These are phyloP conservation scores for Drosophila austrosaltans DNA, from an alignment of 2,888 invertebrate species.

Conservation along the genomic window DNA sequence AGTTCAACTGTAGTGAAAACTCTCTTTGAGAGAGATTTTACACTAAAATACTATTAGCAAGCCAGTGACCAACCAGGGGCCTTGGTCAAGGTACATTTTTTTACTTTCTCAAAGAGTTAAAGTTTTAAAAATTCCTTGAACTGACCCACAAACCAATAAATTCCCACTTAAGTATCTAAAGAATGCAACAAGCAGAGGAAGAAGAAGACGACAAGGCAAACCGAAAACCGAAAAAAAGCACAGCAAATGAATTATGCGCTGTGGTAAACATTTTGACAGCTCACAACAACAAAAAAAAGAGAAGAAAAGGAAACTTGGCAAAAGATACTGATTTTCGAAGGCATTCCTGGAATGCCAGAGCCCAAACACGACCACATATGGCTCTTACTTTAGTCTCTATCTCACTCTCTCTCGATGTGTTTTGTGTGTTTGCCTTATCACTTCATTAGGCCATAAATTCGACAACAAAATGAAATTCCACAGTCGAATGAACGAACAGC, in stretches of 20 bases:
- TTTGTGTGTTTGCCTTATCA: constrained; percentile 55
- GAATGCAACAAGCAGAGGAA: constrained; percentile 57
- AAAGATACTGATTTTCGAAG: constrained; percentile 48
- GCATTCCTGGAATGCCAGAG: constrained; percentile 71
- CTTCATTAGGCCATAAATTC: constrained; percentile 71
- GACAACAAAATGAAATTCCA: constrained; percentile 64
- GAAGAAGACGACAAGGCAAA: constrained; percentile 1
- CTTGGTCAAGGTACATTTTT: background rate
- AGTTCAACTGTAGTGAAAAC: too few species aligned
- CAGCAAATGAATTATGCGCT: constrained; percentile 69
- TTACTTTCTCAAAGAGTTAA: background rate
- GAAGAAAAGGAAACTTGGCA: constrained; percentile 34
- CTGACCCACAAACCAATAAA: constrained; percentile 79
- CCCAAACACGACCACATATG: constrained; percentile 51
- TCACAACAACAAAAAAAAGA: constrained; percentile 43
- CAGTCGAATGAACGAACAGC: constrained; percentile 42
- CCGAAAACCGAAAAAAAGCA: constrained; percentile 20
- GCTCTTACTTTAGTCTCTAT: constrained; percentile 13
- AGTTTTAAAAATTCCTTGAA: constrained; percentile 17
- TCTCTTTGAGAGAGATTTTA: too few species aligned
- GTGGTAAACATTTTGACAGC: constrained; percentile 80
- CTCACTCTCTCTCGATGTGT: constrained; percentile 10
- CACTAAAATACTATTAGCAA: too few species aligned
- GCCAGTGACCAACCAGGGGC: too few species aligned
- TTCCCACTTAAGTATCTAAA: constrained; percentile 72